phyloP scores from a whole-genome alignment of 2,113 vertebrate genomes.

The Eonycteris spelaea region DNA sequence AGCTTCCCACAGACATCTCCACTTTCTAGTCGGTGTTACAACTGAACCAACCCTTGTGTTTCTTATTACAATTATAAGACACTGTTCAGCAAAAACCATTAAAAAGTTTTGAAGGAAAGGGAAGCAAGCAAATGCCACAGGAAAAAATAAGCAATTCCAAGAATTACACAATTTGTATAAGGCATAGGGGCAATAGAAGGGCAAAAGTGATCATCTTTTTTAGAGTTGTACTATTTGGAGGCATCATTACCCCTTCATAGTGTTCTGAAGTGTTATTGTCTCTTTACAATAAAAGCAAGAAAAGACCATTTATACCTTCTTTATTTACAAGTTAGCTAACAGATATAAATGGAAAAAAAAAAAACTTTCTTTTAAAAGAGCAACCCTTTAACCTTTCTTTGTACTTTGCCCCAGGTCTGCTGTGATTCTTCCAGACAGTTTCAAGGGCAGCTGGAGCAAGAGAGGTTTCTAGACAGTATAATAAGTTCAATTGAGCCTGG shows the following conservation, averaged over 20 bases:
- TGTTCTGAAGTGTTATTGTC: neutral
- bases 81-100: neutral
- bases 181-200: neutral
- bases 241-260: fast-evolving
- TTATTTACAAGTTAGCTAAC: neutral
- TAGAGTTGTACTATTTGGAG: neutral
- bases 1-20: neutral
- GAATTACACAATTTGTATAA: neutral
- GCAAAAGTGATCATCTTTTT: neutral
- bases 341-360: neutral
- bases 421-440: neutral
- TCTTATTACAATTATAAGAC: no score
- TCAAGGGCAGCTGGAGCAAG: neutral
- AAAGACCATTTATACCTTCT: neutral
- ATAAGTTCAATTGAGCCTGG: neutral
- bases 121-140: neutral
- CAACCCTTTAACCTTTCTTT: neutral
- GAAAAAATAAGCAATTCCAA: neutral
- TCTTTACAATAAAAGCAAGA: neutral
- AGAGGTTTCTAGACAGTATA: neutral
- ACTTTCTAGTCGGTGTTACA: neutral
- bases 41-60: neutral
- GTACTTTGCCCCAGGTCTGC: neutral
- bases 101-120: neutral
- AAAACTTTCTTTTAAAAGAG: neutral